Base-by-base conservation (phyloP, 2,888 invertebrate species). In the Plagodis dolabraria region DNA sequence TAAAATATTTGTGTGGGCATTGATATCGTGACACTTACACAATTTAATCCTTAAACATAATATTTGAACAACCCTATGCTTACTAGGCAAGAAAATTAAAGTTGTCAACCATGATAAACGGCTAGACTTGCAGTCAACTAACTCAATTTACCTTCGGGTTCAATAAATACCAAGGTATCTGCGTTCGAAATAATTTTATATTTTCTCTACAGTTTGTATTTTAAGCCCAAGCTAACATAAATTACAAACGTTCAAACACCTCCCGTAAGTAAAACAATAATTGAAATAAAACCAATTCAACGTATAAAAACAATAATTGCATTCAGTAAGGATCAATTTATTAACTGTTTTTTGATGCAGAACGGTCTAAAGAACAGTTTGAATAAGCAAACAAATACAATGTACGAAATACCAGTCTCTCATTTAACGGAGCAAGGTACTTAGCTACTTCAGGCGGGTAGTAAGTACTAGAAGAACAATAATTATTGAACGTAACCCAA, bases 41-140 rank as follows among this genome's bases (percentile, higher is more conserved):
- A 22, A 22, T 22, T 22, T 22, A 22, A 22, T 22, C 4, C 22
- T 22, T 2, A 4, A 22, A 22, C 22, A 22, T 4, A 22, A 4
- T 22, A 10, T 40, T 10, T 40, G 7, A 50, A n/a, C 57, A 63
- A 43, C 63, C 63, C 63, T 63, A 54, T 40, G 5, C 7, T 36
- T 4, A 36, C 42, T 54, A 48, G 45, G 40, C 56, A 51, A 43
- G 44, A 43, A 47, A 59, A 60, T 57, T 58, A 58, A 56, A 46
- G 33, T 56, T 63, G 63, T 63, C 63, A 34, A 53, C 46, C 33
- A 36, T 40, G 54, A 60, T 64, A 34, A 63, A 63, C 61, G 44
- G 12, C 52, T 35, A 38, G 48, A 53, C 43, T 5, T 11, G 49
- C 49, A 56, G 63, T 59, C 56, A 63, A 47, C 47, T 60, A 64